These are phyloP conservation scores for Pediacus dermestoides DNA, from an alignment of 2,888 invertebrate species.

Conservation along the genomic window DNA sequence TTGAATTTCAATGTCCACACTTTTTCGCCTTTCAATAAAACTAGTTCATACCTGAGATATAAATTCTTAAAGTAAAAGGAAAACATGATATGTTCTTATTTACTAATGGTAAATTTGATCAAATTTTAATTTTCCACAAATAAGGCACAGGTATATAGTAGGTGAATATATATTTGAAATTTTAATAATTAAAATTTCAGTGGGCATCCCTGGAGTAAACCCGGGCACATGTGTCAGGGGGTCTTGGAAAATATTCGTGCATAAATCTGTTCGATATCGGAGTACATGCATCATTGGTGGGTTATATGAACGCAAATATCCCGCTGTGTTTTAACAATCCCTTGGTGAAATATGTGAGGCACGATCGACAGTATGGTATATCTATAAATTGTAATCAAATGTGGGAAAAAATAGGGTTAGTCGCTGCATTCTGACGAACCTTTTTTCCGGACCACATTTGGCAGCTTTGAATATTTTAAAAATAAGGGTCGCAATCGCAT, in stretches of 20 bases:
- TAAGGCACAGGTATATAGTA: no score
- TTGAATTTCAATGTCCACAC: no score
- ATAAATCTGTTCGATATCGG: slow-evolving; percentile 32
- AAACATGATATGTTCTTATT: no score
- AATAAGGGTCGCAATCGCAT: slow-evolving; percentile 23
- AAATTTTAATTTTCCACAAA: no score
- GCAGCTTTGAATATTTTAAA: slow-evolving; percentile 32
- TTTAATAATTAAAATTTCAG: no score
- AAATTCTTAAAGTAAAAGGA: no score
- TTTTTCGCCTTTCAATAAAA: no score
- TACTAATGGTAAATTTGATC: no score
- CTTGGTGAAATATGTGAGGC: slow-evolving; percentile 22
- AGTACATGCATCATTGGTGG: slow-evolving; percentile 27
- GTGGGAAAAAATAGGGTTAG: slow-evolving; percentile 4
- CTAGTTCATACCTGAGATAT: no score
- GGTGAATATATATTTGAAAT: no score
- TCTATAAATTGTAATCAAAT: slow-evolving; percentile 7
- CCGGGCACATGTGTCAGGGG: no score
- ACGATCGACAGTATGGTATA: slow-evolving; percentile 14
- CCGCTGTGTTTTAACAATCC: slow-evolving; percentile 28
- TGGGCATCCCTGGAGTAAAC: no score
- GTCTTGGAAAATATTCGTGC: slow-evolving; percentile 17
- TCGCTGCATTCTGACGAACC: slow-evolving; percentile 16
- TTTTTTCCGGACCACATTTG: slow-evolving; percentile 23
- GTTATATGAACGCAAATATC: slow-evolving; percentile 35